phyloP scores from a whole-genome alignment of 2,113 vertebrate species.

The Ancistrus triradiatus region DNA sequence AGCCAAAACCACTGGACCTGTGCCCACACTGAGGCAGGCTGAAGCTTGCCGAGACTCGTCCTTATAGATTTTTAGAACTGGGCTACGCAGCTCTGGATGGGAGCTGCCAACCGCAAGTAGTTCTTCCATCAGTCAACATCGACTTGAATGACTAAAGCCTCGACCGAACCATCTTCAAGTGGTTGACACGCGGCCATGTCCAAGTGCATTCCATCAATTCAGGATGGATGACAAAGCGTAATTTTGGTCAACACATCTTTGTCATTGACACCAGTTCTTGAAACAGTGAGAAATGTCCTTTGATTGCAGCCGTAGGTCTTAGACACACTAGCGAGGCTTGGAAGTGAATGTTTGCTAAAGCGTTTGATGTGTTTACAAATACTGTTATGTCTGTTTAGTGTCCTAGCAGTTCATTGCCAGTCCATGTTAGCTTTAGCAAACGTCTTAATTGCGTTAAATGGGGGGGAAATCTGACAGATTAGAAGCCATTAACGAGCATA shows the following conservation, averaged over 20 bases:
- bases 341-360: too few relatives aligned
- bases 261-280: too few relatives aligned
- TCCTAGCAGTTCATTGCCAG: conserved; percentile 65
- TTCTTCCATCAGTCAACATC: neutral
- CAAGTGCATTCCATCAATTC: neutral
- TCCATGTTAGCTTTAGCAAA: conserved; percentile 71
- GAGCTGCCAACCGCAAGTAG: neutral
- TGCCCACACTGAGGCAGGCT: too few relatives aligned
- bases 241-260: neutral
- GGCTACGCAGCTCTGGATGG: too few relatives aligned
- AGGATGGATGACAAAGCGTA: neutral
- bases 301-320: too few relatives aligned
- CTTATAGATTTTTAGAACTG: neutral
- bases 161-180: neutral
- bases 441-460: conserved; percentile 75
- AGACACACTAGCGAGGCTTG: too few relatives aligned
- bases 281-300: too few relatives aligned
- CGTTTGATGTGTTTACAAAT: conserved; percentile 54
- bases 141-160: neutral
- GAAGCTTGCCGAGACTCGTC: neutral
- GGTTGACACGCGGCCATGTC: neutral
- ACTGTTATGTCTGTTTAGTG: conserved; percentile 63
- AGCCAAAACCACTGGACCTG: neutral
- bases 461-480: conserved; percentile 66
- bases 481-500: conserved; percentile 71